Base-by-base conservation (phyloP, 1,140 invertebrate genomes). In the Scaptomyza pallida region DNA sequence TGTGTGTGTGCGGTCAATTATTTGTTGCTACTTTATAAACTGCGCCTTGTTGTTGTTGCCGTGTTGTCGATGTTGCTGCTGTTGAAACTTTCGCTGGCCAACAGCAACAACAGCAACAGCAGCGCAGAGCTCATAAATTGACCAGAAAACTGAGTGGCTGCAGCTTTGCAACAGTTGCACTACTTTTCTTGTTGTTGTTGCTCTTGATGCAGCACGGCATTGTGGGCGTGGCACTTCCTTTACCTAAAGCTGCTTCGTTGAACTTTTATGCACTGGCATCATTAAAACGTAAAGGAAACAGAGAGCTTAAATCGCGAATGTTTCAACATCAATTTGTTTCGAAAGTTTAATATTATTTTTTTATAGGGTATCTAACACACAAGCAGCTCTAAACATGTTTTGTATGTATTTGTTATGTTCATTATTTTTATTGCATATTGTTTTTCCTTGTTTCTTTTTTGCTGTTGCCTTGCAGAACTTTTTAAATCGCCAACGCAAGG, bases 21-120 rank as follows among this genome's bases (percentile, higher is more conserved):
- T 83, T 85, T 85, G 79, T 69, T 85, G 79, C 72, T 83, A 85
- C 75, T 83, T 79, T 85, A 83, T 83, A 85, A 83, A 85, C 80
- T 69, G 65, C 50, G 30, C 30, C 33, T 44, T 54, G 30, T 30
- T 69, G 64, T 35, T 43, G 17, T 44, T 70, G 50, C 59, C 52
- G 47, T 57, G 64, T 35, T 43, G 64, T 56, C 48, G 55, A 48
- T 65, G 45, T 41, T 57, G 62, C 62, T 57, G 44, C 12, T 48
- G 43, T 23, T 37, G 50, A 54, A 69, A 62, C 62, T 65, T 65
- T 65, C 41, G 51, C 48, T 48, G 23, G 50, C 40, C 8, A 43
- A 17, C 40, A 15, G n/a, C 44, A 41, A 10, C 35, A 40, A 16
- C 23, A 48, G 45, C 35, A 41, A 5, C 17, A 48, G 13, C 37